These are phyloP conservation scores for Andrena fulva DNA, from an alignment of 2,888 invertebrate species.

Conservation along the genomic window DNA sequence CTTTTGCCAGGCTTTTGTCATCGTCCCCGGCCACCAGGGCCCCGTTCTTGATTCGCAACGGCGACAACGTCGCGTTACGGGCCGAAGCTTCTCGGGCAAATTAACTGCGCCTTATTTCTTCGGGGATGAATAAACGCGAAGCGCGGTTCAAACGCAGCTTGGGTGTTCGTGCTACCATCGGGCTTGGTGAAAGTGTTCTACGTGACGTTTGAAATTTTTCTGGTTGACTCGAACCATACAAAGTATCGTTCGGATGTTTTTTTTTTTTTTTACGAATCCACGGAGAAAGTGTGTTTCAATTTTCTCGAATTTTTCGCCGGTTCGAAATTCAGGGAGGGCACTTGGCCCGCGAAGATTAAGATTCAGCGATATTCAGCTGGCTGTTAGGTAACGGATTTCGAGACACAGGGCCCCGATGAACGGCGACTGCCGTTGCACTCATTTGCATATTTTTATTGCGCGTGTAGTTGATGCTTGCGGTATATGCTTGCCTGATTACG, in stretches of 20 bases:
- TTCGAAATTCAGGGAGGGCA: not conserved
- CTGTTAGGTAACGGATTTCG: constrained; percentile 8
- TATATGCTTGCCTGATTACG: constrained; percentile 72
- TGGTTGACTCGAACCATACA: not conserved
- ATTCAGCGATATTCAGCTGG: not conserved
- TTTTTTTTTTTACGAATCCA: no score
- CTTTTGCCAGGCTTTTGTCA: constrained; percentile 61
- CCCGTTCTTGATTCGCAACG: constrained; percentile 59
- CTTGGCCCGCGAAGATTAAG: not conserved
- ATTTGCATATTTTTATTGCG: constrained; percentile 63
- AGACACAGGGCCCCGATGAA: constrained; percentile 13
- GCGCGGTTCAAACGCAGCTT: not conserved
- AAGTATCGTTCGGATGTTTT: no score
- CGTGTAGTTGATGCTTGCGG: constrained; percentile 57
- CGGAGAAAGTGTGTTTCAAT: no score
- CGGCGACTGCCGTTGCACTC: constrained; percentile 28
- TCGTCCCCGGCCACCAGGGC: constrained; percentile 44
- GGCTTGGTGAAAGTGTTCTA: no score
- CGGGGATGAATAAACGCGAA: not conserved
- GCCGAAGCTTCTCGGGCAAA: constrained; percentile 31
- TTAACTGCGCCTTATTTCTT: constrained; percentile 19
- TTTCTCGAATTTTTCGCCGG: not conserved
- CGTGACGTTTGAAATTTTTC: not conserved
- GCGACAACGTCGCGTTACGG: constrained; percentile 49
- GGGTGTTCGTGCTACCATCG: not conserved